Evolutionary conservation across 1,140 invertebrate species (phyloP).

Genomic region (Anagrus nilaparvatae): DNA sequence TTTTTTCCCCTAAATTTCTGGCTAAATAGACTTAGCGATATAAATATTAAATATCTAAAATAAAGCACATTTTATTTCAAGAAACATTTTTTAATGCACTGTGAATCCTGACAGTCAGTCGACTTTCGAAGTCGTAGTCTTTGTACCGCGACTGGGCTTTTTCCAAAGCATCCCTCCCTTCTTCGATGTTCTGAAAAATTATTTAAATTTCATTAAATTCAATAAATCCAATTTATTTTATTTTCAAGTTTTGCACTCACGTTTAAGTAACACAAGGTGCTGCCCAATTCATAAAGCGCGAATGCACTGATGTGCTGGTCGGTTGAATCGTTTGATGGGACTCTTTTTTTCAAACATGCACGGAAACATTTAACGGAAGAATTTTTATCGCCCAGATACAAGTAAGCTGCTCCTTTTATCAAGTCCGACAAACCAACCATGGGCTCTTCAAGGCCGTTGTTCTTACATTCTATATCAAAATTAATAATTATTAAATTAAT

Average conservation of each 20-base stretch:
- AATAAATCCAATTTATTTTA: slow-evolving; percentile 4
- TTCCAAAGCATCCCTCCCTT: slow-evolving; percentile 42
- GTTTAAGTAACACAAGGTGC: slow-evolving; percentile 41
- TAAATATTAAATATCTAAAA: too few species aligned
- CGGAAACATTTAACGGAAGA: slow-evolving; percentile 43
- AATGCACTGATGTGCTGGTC: slow-evolving; percentile 58
- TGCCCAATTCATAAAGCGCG: slow-evolving; percentile 55
- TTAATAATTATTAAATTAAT: neutral
- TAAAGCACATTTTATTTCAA: too few species aligned
- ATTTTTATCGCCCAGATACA: slow-evolving; percentile 37
- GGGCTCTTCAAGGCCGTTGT: slow-evolving; percentile 37
- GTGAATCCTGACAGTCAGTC: slow-evolving; percentile 52
- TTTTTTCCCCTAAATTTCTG: too few species aligned
- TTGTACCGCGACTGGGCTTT: slow-evolving; percentile 48
- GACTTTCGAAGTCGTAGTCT: slow-evolving; percentile 59
- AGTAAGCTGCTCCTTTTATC: slow-evolving; percentile 42
- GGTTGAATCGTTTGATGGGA: slow-evolving; percentile 30
- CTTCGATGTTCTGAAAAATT: slow-evolving; percentile 42
- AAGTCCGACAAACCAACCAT: slow-evolving; percentile 47
- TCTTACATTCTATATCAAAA: slow-evolving; percentile 34
- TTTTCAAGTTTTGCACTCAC: slow-evolving; percentile 31
- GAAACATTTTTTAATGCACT: slow-evolving; percentile 41
- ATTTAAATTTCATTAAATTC: slow-evolving; percentile 3
- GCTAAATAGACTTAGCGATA: too few species aligned
- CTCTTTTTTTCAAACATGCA: slow-evolving; percentile 40